Conservation (phyloP, 2,797 vertebrate genomes). For the Gallinago solitaria region DNA sequence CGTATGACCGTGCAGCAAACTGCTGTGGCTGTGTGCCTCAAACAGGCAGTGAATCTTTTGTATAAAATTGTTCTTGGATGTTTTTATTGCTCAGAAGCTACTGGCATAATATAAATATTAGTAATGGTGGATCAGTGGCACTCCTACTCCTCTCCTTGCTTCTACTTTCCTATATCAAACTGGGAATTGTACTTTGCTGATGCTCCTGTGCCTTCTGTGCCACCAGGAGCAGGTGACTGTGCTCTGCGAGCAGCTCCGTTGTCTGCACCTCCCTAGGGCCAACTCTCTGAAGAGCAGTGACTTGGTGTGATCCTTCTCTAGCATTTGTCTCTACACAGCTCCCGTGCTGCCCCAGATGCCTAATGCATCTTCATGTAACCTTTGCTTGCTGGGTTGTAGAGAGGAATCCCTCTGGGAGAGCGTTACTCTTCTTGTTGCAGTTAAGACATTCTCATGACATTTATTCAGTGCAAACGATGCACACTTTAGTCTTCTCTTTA, state of each 20-base stretch:
- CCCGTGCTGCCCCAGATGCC: neutral
- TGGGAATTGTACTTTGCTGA: fast-evolving
- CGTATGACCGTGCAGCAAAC: neutral
- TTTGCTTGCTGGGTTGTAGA: neutral
- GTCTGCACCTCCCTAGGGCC: neutral
- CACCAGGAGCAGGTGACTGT: neutral
- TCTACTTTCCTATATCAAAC: neutral
- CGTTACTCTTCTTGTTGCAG: neutral
- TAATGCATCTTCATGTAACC: neutral
- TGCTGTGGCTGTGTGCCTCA: neutral
- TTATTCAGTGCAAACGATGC: neutral
- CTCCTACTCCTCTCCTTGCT: neutral
- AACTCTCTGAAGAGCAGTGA: fast-evolving
- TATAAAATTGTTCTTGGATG: neutral
- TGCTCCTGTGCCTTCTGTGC: neutral
- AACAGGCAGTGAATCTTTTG: neutral
- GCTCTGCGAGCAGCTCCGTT: fast-evolving
- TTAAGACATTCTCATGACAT: fast-evolving
- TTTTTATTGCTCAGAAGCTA: neutral
- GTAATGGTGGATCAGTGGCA: neutral
- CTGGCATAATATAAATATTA: neutral
- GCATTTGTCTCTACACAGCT: fast-evolving
- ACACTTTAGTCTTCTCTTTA: neutral
- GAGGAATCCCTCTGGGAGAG: neutral
- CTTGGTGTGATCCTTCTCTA: fast-evolving